These are phyloP conservation scores for Melanerpes formicivorus DNA, from an alignment of 2,113 vertebrate genomes.

Conservation along the genomic window DNA sequence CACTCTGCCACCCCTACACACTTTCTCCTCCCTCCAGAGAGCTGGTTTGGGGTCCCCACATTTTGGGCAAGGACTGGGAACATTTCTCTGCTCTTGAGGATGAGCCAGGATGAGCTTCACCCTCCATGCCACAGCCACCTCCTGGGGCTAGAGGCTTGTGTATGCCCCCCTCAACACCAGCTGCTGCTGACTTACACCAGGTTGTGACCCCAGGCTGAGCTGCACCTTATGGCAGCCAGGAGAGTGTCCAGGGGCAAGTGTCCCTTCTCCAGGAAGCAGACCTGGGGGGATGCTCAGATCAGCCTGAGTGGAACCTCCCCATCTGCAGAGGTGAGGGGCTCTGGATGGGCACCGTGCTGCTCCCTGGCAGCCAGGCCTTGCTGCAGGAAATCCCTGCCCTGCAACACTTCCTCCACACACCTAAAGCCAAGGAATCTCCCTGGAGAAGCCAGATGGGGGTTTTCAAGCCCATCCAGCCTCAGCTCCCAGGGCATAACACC, in stretches of 20 bases:
- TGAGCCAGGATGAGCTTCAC: background rate
- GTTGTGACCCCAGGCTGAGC: background rate
- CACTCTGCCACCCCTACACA: fast-evolving
- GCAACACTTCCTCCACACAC: conserved; percentile 27
- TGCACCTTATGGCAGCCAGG: fast-evolving
- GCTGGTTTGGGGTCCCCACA: background rate
- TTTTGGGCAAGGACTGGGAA: background rate
- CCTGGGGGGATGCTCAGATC: background rate
- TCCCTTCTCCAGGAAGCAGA: background rate
- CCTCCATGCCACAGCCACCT: background rate
- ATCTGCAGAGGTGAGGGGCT: background rate
- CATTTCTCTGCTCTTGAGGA: background rate
- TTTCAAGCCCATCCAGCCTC: background rate
- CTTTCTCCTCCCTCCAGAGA: background rate
- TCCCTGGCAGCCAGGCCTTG: background rate
- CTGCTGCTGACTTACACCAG: background rate
- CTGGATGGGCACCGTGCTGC: background rate
- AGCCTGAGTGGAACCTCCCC: background rate
- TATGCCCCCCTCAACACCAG: fast-evolving
- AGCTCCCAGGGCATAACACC: background rate
- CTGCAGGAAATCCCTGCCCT: conserved; percentile 61
- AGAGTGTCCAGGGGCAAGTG: fast-evolving
- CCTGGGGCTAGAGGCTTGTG: background rate
- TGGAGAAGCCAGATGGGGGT: background rate
- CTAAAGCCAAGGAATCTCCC: background rate